Evolutionary conservation across 1,140 invertebrate genomes (phyloP).

Genomic region (Condylostylus longicornis): DNA sequence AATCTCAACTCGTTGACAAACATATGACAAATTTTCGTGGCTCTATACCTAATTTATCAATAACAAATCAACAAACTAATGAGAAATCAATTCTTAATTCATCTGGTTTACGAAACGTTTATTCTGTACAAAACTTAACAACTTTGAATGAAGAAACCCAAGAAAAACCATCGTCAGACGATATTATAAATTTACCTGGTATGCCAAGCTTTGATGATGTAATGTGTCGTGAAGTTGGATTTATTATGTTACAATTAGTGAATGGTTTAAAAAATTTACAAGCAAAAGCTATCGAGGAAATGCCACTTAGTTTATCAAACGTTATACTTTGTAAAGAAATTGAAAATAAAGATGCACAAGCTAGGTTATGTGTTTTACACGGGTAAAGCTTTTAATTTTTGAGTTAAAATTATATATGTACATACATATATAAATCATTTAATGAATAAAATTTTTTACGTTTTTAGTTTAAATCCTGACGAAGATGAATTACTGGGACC

Average conservation of each 20-base stretch:
- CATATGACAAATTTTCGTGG: slow-evolving; percentile 29
- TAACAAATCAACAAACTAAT: slow-evolving; percentile 10
- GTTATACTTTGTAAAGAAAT: slow-evolving; percentile 36
- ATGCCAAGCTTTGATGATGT: slow-evolving; percentile 31
- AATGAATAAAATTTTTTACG: not conserved
- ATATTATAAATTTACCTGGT: slow-evolving; percentile 8
- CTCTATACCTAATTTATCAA: slow-evolving; percentile 25
- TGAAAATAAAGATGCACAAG: slow-evolving; percentile 40
- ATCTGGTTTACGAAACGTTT: slow-evolving; percentile 18
- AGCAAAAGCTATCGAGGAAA: slow-evolving; percentile 64
- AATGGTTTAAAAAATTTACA: slow-evolving; percentile 69
- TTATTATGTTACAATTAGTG: slow-evolving; percentile 64
- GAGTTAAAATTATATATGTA: not conserved
- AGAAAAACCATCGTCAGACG: slow-evolving; percentile 12
- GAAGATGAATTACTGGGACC: slow-evolving; percentile 47
- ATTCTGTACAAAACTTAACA: slow-evolving; percentile 27
- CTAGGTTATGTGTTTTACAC: slow-evolving; percentile 55
- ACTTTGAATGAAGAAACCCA: slow-evolving; percentile 22
- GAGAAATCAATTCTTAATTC: no score
- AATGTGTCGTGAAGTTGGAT: slow-evolving; percentile 39
- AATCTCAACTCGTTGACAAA: slow-evolving; percentile 32
- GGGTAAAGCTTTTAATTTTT: slow-evolving; percentile 37
- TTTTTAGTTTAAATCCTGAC: slow-evolving; percentile 29
- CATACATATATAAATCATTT: not conserved
- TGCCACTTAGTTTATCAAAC: slow-evolving; percentile 45